These are phyloP conservation scores for Thumatha senex DNA, from an alignment of 2,888 invertebrate genomes.

Conservation along the genomic window DNA sequence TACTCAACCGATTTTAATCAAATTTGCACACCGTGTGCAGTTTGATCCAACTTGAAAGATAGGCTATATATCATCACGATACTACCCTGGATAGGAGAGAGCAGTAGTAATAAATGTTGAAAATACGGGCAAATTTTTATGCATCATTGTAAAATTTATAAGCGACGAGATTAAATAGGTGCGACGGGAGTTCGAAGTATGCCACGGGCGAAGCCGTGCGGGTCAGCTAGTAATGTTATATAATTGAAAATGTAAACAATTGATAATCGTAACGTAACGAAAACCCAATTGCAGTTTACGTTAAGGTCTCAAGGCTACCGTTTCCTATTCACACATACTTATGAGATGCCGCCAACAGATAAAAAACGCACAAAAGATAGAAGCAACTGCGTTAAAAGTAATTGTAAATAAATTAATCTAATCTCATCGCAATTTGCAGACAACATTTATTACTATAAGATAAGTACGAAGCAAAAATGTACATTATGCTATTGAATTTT, in stretches of 20 bases:
- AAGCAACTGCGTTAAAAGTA: constrained; percentile 29
- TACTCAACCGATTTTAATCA: too few species aligned
- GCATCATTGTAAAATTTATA: too few species aligned
- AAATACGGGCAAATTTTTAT: too few species aligned
- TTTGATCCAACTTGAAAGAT: too few species aligned
- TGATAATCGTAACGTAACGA: background rate
- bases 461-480: constrained; percentile 45
- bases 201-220: too few species aligned
- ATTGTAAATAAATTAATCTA: constrained; percentile 41
- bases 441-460: constrained; percentile 34
- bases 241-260: background rate
- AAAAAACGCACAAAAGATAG: constrained; percentile 28
- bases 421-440: constrained; percentile 36
- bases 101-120: too few species aligned
- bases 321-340: constrained; percentile 32
- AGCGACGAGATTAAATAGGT: too few species aligned
- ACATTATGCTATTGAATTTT: constrained; percentile 50
- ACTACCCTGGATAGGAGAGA: too few species aligned
- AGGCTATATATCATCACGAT: too few species aligned
- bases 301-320: constrained; percentile 35
- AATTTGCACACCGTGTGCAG: too few species aligned
- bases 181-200: too few species aligned
- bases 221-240: too few species aligned
- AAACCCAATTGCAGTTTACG: constrained; percentile 17
- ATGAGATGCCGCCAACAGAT: constrained; percentile 25